phyloP scores from a whole-genome alignment of 2,113 vertebrate species.

The Ovis aries region DNA sequence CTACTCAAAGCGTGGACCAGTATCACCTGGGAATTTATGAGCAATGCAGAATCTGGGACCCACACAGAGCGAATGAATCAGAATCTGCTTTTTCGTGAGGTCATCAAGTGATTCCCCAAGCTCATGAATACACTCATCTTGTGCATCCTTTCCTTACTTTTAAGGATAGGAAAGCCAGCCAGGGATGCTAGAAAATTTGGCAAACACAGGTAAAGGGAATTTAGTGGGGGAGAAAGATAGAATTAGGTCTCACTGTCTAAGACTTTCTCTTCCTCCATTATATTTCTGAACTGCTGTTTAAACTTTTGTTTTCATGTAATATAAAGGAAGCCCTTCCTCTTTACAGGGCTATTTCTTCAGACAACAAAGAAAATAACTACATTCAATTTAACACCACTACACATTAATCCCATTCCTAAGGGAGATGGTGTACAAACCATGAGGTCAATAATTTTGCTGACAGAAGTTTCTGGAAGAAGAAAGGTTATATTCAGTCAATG shows the following conservation, averaged over 20 bases:
- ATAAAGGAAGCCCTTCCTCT: not conserved
- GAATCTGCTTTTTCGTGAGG: not conserved
- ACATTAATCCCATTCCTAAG: not conserved
- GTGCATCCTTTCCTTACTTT: not conserved
- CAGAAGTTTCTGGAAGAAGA: not conserved
- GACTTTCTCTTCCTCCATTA: not conserved
- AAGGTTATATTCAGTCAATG: not conserved
- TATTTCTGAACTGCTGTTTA: not conserved
- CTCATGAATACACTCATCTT: not conserved
- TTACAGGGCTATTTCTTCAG: not conserved
- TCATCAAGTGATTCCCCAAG: not conserved
- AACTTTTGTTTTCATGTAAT: not conserved
- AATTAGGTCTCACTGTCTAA: not conserved
- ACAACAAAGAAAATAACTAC: not conserved
- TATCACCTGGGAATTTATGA: not conserved
- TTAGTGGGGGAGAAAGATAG: not conserved
- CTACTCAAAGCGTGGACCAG: not conserved
- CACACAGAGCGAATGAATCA: not conserved
- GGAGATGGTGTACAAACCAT: not conserved
- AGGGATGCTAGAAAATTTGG: not conserved
- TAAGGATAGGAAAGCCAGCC: not conserved
- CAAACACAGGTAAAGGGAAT: not conserved
- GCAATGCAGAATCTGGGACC: not conserved
- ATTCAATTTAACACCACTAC: not conserved
- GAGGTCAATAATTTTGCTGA: not conserved